phyloP scores from a whole-genome alignment of 2,113 vertebrate species.

The Hemichromis elongatus region DNA sequence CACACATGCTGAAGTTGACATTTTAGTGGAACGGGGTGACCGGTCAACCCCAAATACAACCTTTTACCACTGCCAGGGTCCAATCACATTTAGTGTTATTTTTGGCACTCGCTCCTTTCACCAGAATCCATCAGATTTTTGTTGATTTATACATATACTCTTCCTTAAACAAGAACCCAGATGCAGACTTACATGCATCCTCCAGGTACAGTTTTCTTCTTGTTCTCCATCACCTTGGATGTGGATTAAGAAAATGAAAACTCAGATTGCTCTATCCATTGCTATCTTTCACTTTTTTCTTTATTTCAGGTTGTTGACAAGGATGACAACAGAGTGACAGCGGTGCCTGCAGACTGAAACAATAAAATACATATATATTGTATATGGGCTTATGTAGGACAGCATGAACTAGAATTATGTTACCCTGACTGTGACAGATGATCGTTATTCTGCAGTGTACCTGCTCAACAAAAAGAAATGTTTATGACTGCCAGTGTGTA shows the following conservation, averaged over 20 bases:
- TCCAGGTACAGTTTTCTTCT: neutral
- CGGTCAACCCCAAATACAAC: neutral
- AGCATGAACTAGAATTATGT: neutral
- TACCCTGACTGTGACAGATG: conserved; percentile 43
- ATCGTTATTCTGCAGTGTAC: conserved; percentile 31
- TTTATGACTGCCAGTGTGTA: conserved; percentile 22
- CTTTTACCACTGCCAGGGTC: neutral
- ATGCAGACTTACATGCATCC: neutral
- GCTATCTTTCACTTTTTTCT: neutral
- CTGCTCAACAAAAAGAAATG: conserved; percentile 35
- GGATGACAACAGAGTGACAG: neutral
- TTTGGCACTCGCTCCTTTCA: neutral
- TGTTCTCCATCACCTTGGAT: neutral
- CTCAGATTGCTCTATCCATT: neutral
- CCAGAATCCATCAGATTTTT: neutral
- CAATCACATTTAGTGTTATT: neutral
- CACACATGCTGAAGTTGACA: conserved; percentile 9
- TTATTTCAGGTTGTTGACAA: neutral
- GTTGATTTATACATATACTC: neutral
- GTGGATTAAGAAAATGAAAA: neutral
- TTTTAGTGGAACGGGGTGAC: conserved; percentile 13
- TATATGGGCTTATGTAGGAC: neutral
- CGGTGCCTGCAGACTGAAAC: neutral
- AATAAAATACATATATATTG: neutral
- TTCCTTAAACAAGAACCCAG: neutral